phyloP scores from a whole-genome alignment of 2,888 invertebrate species.

The Saturnia japonica region DNA sequence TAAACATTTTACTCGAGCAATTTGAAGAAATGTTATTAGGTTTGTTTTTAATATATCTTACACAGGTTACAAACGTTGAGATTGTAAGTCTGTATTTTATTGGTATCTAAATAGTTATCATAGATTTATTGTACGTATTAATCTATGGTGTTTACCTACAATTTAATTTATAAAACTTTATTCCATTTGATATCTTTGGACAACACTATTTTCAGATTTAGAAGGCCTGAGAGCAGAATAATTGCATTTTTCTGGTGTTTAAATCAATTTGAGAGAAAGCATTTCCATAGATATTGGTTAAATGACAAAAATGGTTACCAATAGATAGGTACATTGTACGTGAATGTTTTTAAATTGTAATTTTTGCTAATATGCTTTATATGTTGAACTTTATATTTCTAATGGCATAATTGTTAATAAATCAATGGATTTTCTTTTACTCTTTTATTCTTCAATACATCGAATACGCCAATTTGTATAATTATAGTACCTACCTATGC shows the following conservation, averaged over 20 bases:
- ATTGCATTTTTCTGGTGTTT: no score
- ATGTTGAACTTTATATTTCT: background rate
- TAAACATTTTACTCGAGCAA: background rate
- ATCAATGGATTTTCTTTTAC: no score
- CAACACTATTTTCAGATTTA: background rate
- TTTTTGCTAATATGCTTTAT: background rate
- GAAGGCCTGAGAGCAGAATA: no score
- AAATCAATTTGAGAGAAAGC: no score
- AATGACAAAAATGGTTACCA: no score
- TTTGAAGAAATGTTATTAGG: background rate
- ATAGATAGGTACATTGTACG: no score
- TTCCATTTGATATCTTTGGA: background rate
- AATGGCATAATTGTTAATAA: background rate
- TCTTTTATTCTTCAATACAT: no score
- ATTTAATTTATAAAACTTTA: background rate
- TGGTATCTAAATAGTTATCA: background rate
- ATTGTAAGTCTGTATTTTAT: background rate
- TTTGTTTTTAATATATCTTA: background rate
- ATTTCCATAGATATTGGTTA: no score
- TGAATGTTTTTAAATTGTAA: background rate
- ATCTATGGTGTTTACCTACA: no score
- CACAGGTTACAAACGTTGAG: background rate
- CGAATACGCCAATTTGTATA: no score
- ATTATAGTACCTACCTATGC: no score
- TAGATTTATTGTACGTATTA: no score